Conservation (phyloP, 2,888 invertebrate species). For the Halocaridina rubra region DNA sequence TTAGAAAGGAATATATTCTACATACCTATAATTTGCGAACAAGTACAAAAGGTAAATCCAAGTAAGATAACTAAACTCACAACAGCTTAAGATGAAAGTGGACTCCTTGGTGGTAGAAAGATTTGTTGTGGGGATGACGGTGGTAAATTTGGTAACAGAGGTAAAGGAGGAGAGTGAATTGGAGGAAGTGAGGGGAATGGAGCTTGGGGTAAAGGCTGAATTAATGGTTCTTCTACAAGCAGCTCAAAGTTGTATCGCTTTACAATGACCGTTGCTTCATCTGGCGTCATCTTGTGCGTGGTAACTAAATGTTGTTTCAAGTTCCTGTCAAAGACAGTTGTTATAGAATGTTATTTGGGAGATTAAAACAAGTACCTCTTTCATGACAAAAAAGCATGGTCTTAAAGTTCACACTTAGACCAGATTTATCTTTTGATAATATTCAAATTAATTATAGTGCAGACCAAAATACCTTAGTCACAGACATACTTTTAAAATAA, state of each 20-base stretch:
- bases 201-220: slow-evolving; percentile 22
- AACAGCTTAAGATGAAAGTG: not conserved
- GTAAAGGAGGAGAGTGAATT: slow-evolving; percentile 27
- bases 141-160: slow-evolving; percentile 15
- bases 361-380: not conserved
- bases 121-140: not conserved
- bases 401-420: too few relatives aligned
- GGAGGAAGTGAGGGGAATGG: slow-evolving; percentile 13
- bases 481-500: too few relatives aligned
- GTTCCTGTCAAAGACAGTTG: slow-evolving; percentile 23
- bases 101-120: not conserved
- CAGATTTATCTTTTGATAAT: too few relatives aligned
- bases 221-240: slow-evolving; percentile 35
- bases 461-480: too few relatives aligned
- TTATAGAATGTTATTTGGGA: not conserved
- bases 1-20: too few relatives aligned
- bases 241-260: slow-evolving; percentile 48
- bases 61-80: not conserved
- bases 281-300: slow-evolving; percentile 52
- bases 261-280: slow-evolving; percentile 45
- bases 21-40: too few relatives aligned
- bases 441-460: too few relatives aligned
- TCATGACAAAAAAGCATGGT: too few relatives aligned
- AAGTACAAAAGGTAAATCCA: not conserved
- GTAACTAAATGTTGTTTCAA: slow-evolving; percentile 45